These are phyloP conservation scores for Lamellibrachia satsuma DNA, from an alignment of 2,888 invertebrate species.

Conservation along the genomic window DNA sequence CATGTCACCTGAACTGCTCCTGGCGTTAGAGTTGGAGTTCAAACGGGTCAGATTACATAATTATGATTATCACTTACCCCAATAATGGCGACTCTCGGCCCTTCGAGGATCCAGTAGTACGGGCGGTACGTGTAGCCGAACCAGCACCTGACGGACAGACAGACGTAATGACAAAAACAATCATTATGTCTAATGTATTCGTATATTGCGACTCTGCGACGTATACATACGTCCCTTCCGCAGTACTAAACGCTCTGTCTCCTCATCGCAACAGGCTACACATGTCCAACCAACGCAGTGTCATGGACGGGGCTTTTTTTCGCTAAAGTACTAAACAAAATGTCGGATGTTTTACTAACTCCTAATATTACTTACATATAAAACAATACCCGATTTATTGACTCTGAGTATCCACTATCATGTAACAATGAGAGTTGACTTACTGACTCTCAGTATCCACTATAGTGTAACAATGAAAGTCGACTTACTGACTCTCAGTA, in stretches of 20 bases:
- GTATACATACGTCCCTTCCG: no score
- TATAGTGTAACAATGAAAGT: no score
- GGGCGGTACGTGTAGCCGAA: conserved; percentile 83
- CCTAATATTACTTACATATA: not conserved
- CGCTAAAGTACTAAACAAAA: no score
- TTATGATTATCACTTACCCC: conserved; percentile 73
- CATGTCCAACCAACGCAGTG: no score
- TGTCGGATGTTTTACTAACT: not conserved
- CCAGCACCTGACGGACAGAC: conserved; percentile 70
- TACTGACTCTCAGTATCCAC: no score
- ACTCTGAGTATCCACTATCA: not conserved
- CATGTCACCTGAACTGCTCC: no score
- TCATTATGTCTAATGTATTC: not conserved
- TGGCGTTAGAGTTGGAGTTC: no score
- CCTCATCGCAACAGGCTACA: no score
- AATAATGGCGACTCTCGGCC: conserved; percentile 82
- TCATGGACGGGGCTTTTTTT: no score
- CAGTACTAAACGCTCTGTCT: no score
- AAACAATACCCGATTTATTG: not conserved
- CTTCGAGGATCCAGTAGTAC: conserved; percentile 91
- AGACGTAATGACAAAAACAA: not conserved
- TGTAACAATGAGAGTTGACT: no score
- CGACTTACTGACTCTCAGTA: no score
- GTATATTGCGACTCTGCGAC: not conserved
- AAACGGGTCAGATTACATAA: not conserved